Base-by-base conservation (phyloP, 2,797 vertebrate species). In the Lithobates sylvaticus region DNA sequence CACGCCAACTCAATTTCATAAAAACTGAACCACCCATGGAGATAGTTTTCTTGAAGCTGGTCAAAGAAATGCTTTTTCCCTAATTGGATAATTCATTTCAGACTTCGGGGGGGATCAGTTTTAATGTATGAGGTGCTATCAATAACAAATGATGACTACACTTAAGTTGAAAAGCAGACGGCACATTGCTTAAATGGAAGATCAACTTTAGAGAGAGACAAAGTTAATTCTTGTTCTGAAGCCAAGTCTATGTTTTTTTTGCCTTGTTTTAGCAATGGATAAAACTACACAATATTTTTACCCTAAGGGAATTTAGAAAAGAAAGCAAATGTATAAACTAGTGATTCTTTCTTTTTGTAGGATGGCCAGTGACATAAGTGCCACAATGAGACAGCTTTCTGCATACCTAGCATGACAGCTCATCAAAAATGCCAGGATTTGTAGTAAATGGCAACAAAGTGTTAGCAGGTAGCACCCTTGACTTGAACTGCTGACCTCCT, bases 21-120 rank as follows among this genome's bases (percentile, higher is more conserved):
- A 89, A 88, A 39, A 84, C 88, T 29, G 85, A 86, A 88, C 61
- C 89, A 89, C 89, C 89, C 83, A 81, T 26, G 69, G 10, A 81
- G 81, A 84, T 67, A 83, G 36, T 61, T 76, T 89, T 89, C 87
- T 87, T 88, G 88, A 89, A 71, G 87, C 13, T 83, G 70, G 89
- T 89, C 89, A 91, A 83, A 76, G 88, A 89, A 80, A 80, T 70
- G 82, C 50, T 81, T 84, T 89, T 89, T 88, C 70, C 86, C 44
- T 76, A 68, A 91, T 87, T 91, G 88, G 71, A 89, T 91, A 93
- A 93, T 91, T 88, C 88, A 74, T 92, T 91, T 90, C 92, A 93
- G 89, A 90, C 90, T 88, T 81, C 72, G 18, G 73, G 58, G 47
- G 54, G 68, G 82, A 74, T 68, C 64, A 32, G 64, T 76, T 83